A percentile compares a stretch with the other conserved stretches of the same genome.
Evolutionary conservation across 2,888 invertebrate species (phyloP).

Genomic region (Aethes cnicana): DNA sequence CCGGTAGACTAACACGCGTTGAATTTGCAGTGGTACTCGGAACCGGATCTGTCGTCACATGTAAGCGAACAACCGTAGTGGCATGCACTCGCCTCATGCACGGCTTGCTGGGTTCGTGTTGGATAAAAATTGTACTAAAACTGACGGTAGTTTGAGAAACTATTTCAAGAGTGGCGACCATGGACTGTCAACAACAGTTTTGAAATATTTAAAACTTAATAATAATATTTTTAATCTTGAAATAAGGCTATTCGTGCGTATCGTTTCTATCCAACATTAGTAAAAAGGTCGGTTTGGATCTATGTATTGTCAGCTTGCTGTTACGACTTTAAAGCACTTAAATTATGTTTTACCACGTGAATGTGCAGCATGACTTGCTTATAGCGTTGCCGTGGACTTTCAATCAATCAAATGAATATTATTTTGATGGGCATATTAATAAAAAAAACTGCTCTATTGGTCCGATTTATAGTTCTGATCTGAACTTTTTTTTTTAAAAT

Average conservation of each 20-base stretch:
- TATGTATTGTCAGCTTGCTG: slow-evolving; percentile 42
- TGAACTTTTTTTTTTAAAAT: too few species aligned
- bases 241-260: too few species aligned
- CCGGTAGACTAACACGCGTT: slow-evolving; percentile 74
- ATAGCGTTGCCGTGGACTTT: too few species aligned
- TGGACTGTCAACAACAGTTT: too few species aligned
- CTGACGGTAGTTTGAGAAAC: too few species aligned
- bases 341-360: slow-evolving; percentile 29
- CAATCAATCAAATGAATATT: too few species aligned
- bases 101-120: slow-evolving; percentile 10
- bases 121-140: slow-evolving; percentile 43
- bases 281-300: slow-evolving; percentile 59
- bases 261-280: slow-evolving; percentile 57
- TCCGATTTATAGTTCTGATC: too few species aligned
- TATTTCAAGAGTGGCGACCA: too few species aligned
- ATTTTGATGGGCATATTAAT: too few species aligned
- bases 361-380: slow-evolving; percentile 32
- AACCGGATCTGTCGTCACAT: slow-evolving; percentile 76
- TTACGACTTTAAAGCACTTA: slow-evolving; percentile 2
- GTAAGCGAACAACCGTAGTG: slow-evolving; percentile 75
- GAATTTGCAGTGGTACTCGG: slow-evolving; percentile 79
- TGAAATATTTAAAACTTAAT: too few species aligned
- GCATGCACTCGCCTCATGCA: slow-evolving; percentile 70
- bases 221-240: too few species aligned
- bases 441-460: too few species aligned